Conservation (phyloP, 2,113 vertebrate genomes). For the Cyphomyrus plagiostoma region DNA sequence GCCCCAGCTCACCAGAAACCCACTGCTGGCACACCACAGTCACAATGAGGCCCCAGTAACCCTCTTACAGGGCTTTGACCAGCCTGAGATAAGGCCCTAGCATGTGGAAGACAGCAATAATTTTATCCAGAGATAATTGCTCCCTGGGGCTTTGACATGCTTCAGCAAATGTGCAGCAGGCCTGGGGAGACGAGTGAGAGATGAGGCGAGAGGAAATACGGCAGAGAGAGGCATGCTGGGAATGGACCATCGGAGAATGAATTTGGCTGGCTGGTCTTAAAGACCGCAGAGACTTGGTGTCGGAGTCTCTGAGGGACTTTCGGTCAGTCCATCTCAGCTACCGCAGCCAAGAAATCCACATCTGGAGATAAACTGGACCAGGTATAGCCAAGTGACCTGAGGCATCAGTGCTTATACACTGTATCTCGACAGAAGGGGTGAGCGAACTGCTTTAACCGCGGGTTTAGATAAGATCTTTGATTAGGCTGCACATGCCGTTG, state of each 20-base stretch:
- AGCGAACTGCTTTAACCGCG: background rate
- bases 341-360: background rate
- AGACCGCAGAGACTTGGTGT: background rate
- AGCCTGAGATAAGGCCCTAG: background rate
- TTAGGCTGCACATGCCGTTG: conserved; percentile 10
- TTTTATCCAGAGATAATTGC: background rate
- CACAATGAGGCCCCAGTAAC: background rate
- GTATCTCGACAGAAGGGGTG: background rate
- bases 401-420: background rate
- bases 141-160: conserved; percentile 14
- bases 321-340: background rate
- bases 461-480: conserved; percentile 1
- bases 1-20: background rate
- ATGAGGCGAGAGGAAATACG: background rate
- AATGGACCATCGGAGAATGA: background rate
- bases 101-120: background rate
- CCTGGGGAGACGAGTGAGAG: background rate
- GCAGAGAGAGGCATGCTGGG: background rate
- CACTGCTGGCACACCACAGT: background rate
- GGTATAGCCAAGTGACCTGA: background rate
- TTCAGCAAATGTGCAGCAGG: background rate
- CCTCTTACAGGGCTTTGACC: background rate
- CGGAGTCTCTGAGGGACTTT: background rate
- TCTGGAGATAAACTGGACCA: background rate
- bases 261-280: background rate